Conservation (phyloP, 1,140 invertebrate genomes). For the Tenebrio molitor region DNA sequence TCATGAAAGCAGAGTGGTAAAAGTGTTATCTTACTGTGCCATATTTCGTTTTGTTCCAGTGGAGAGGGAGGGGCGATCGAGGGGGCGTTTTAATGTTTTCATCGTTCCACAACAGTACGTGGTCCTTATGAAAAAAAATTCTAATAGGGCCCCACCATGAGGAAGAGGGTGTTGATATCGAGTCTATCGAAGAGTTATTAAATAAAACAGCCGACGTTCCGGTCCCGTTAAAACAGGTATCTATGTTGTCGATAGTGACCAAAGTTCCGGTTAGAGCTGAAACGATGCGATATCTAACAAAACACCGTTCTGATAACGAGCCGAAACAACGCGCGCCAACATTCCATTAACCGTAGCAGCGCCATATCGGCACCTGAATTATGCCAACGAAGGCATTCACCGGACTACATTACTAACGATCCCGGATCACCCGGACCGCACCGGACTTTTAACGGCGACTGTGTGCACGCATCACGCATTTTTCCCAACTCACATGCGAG, state of each 20-base stretch:
- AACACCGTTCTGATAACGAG: conserved; percentile 49
- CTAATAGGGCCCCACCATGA: not conserved
- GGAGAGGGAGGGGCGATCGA: conserved; percentile 24
- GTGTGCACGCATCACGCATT: conserved; percentile 42
- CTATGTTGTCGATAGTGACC: conserved; percentile 43
- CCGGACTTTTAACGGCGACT: conserved; percentile 42
- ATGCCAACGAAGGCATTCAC: conserved; percentile 44
- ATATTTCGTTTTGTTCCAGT: conserved; percentile 27
- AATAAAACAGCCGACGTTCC: conserved; percentile 21
- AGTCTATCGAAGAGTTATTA: conserved; percentile 17
- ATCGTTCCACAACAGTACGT: conserved; percentile 25
- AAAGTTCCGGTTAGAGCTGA: conserved; percentile 44
- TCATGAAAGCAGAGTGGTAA: conserved; percentile 1
- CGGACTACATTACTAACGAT: conserved; percentile 44
- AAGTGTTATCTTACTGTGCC: conserved; percentile 37
- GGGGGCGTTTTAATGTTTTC: conserved; percentile 37
- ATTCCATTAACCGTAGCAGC: conserved; percentile 47
- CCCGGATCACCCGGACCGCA: conserved; percentile 39
- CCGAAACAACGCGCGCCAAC: conserved; percentile 47
- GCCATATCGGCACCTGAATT: conserved; percentile 50
- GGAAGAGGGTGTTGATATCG: conserved; percentile 2
- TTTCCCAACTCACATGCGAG: conserved; percentile 42
- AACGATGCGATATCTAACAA: conserved; percentile 49
- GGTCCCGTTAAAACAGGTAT: conserved; percentile 40
- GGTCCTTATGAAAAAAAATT: conserved; percentile 21